phyloP scores from a whole-genome alignment of 2,113 vertebrate genomes.

The Carollia perspicillata region DNA sequence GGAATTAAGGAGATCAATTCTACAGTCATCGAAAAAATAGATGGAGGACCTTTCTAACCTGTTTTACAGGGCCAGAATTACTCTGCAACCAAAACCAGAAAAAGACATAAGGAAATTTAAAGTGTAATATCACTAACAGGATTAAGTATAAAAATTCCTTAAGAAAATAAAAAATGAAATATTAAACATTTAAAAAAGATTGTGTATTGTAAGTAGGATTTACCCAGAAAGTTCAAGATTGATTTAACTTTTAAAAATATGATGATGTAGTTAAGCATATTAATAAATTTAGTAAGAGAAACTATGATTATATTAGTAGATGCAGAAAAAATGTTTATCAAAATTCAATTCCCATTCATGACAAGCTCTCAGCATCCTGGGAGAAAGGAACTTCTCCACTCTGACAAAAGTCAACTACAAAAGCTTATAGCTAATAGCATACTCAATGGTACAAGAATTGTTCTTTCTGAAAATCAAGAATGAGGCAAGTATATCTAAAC shows the following conservation, averaged over 20 bases:
- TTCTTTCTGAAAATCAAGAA: background rate
- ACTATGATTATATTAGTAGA: background rate
- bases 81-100: background rate
- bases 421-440: background rate
- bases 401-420: background rate
- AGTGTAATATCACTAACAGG: background rate
- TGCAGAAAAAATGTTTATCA: background rate
- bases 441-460: background rate
- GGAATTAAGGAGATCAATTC: background rate
- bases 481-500: background rate
- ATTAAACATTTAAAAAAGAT: background rate
- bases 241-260: background rate
- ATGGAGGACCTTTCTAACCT: background rate
- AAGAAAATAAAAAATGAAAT: background rate
- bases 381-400: background rate
- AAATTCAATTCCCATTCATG: background rate
- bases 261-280: background rate
- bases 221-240: background rate
- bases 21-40: background rate
- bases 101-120: background rate
- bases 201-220: background rate
- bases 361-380: background rate
- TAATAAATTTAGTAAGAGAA: background rate
- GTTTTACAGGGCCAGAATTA: background rate
- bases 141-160: background rate